Evolutionary conservation across 2,888 invertebrate species (phyloP), one percentile per base, ranked within the genome.

Genomic region (Tineola bisselliella): DNA sequence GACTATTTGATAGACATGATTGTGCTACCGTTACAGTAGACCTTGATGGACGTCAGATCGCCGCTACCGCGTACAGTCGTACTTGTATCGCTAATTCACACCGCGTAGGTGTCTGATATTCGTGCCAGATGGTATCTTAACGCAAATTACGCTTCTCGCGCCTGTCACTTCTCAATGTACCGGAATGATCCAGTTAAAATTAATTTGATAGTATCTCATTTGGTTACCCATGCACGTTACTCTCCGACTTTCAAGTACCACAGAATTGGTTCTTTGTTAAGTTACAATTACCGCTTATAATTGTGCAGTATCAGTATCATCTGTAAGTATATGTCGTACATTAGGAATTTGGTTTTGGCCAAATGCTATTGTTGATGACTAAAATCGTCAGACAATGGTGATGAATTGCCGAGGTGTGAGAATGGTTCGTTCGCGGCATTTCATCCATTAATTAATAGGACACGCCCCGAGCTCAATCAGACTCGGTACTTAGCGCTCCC

Each of bases 321-420:
- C 25, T 25, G 6, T 25, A 25, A 6, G 2, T 25, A 25, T 25
- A 25, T 25, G 25, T 25, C 48, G 11, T 10, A 54, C 54, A 54
- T 54, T 54, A 25, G 25, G 25, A 54, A 75, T 72, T 25, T 72
- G 73, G 67, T 66, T 67, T 69, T 68, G 66, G 67, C 75, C 73
- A 82, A 82, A 84, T 84, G 79, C 79, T 77, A 79, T 76, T 71
- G 82, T 79, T 84, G 83, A 84, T 83, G 81, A 79, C 74, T 73
- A 66, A 77, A 81, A 81, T 84, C 81, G 78, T 79, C 83, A 75
- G 79, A 82, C 80, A 82, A 81, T 81, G 30, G 58, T 82, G 82
- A 83, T 83, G 75, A 79, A 82, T 84, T 75, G 79, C 77, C 73
- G 74, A 78, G 76, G 80, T 82, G 79, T 83, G 84, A 79, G 83